Base-by-base conservation (phyloP, 2,113 vertebrate genomes). In the Rhinolophus ferrumequinum region DNA sequence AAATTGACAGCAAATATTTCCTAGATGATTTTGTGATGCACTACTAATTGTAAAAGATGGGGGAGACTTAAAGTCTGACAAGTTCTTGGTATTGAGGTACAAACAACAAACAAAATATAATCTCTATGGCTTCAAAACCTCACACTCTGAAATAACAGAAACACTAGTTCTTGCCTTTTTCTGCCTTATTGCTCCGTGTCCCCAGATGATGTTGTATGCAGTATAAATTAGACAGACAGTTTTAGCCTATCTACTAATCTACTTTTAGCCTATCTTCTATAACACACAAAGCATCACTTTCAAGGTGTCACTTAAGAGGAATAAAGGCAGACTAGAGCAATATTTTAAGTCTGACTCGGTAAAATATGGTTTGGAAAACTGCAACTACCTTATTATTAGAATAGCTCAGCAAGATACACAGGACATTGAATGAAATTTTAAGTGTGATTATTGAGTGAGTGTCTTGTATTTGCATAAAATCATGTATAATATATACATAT, bases 201-300 rank as follows among this genome's bases (percentile, higher is more conserved):
- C 82, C 79, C 47, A 88, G 93, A 87, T 76, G 92, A 66, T 93
- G 90, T 5, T 90, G 86, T 92, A n/a, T 64, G 62, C 30, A 67
- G 85, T 93, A 77, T 97, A 96, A 98, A 97, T 96, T 97, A 97
- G 73, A 90, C 76, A 87, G 95, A 85, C 79, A 96, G 93, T 96
- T 94, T n/a, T n/a, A n/a, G n/a, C n/a, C n/a, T n/a, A n/a, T n/a
- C n/a, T n/a, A n/a, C n/a, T n/a, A 93, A 90, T 95, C 90, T 81
- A n/a, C 85, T 93, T 96, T 95, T 64, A 93, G 92, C 79, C 90
- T 80, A 86, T 97, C 96, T 72, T 87, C 89, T 80, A 18, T 72
- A 95, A 95, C 64, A 97, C 60, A 84, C 84, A 95, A 88, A 84
- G 66, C 81, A 96, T 95, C 90, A 82, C 93, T 97, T 97, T 93